Conservation (phyloP, 2,113 vertebrate genomes). For the Pterocles burchelli region DNA sequence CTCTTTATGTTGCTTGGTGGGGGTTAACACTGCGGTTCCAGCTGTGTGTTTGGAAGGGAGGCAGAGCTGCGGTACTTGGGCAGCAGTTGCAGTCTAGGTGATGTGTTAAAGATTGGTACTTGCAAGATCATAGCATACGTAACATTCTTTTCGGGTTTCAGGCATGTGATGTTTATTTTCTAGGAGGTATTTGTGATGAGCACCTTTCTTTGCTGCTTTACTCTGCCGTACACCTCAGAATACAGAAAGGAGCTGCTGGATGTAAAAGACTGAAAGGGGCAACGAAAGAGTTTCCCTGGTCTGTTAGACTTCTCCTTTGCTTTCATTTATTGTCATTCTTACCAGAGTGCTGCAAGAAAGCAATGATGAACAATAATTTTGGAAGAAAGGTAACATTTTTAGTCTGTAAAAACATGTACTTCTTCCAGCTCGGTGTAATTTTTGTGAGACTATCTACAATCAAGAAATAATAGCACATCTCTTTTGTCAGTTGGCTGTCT, state of each 20-base stretch:
- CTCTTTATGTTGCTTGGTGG: background rate
- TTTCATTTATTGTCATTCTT: background rate
- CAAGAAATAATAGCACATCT: background rate
- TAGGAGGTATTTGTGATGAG: background rate
- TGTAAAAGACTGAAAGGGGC: background rate
- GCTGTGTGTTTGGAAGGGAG: background rate
- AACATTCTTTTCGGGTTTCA: background rate
- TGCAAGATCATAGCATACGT: background rate
- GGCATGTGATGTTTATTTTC: background rate
- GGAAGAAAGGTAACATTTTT: background rate
- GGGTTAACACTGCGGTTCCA: background rate
- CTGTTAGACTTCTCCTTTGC: background rate
- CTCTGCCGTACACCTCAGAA: background rate
- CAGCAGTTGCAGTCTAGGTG: background rate
- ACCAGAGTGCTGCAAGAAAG: background rate
- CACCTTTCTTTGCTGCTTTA: background rate
- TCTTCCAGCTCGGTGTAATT: background rate
- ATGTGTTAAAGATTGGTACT: background rate
- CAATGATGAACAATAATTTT: background rate
- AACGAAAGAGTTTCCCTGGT: background rate
- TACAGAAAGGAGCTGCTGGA: background rate
- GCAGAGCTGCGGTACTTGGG: background rate
- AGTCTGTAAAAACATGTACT: background rate
- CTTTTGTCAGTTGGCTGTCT: background rate
- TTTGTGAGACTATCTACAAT: background rate